Percentiles rank a stretch among this genome's conserved stretches.
These are phyloP conservation scores for Macroteleia sp. DNA, from an alignment of 2,888 invertebrate genomes.

Conservation along the genomic window DNA sequence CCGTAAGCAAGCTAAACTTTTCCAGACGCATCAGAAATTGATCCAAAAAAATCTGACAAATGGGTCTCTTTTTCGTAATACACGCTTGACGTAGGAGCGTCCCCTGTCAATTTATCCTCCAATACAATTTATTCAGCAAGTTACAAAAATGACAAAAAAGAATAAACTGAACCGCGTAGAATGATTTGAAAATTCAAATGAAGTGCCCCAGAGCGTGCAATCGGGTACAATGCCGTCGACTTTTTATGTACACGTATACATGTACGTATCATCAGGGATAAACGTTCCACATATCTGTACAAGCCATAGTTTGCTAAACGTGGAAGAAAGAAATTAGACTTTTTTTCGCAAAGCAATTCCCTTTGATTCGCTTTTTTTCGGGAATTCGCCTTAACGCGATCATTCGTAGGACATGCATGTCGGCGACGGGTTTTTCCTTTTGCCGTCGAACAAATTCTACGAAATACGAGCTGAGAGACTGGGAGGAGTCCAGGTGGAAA, in stretches of 20 bases:
- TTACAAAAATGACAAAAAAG: conserved; percentile 21
- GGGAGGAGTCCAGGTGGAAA: conserved; percentile 71
- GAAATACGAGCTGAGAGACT: conserved; percentile 54
- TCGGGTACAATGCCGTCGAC: conserved; percentile 6
- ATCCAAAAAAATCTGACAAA: conserved; percentile 9
- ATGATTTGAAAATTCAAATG: conserved; percentile 45
- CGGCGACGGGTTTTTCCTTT: conserved; percentile 32
- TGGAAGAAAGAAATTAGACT: conserved; percentile 51
- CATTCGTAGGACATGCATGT: conserved; percentile 67
- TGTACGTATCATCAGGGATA: conserved; percentile 7
- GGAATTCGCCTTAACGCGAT: conserved; percentile 63
- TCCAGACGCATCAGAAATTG: conserved; percentile 5
- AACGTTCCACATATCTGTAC: conserved; percentile 23
- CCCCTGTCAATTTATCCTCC: conserved; percentile 15
- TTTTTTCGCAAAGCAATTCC: conserved; percentile 48
- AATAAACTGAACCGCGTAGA: background rate
- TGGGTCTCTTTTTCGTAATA: background rate
- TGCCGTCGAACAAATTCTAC: conserved; percentile 48
- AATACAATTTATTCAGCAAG: conserved; percentile 30
- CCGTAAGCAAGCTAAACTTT: conserved; percentile 12
- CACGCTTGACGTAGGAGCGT: background rate
- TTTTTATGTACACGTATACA: conserved; percentile 8
- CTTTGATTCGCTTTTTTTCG: conserved; percentile 50
- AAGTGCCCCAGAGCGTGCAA: conserved; percentile 15
- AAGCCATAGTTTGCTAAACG: conserved; percentile 14